Percentiles rank a stretch among this genome's conserved stretches.
Conservation (phyloP, 1,140 invertebrate species). For the Meloidogyne exigua region DNA sequence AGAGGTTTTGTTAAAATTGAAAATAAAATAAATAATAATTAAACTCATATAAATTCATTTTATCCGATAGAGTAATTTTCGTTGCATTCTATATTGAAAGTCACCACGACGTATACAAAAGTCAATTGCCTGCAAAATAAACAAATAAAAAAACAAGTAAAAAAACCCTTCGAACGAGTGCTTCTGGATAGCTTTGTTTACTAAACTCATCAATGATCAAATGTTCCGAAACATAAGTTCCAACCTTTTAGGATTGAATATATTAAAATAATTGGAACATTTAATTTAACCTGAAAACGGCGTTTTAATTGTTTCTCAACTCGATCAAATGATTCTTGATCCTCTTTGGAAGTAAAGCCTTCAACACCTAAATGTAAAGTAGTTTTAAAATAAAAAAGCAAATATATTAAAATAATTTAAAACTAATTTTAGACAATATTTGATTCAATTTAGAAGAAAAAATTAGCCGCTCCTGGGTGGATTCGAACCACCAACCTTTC, state of each 20-base stretch:
- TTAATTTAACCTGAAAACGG: constrained; percentile 70
- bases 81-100: constrained; percentile 87
- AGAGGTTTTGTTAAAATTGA: background rate
- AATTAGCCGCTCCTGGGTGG: constrained; percentile 56
- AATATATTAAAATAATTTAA: no score
- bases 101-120: constrained; percentile 76
- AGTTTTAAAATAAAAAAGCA: no score
- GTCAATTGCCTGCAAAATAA: constrained; percentile 48
- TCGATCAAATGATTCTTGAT: constrained; percentile 80
- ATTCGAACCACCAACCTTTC: constrained; percentile 64
- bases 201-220: constrained; percentile 90
- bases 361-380: constrained; percentile 75
- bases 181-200: constrained; percentile 65
- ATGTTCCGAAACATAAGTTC: constrained; percentile 86
- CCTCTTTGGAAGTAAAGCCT: constrained; percentile 91
- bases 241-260: background rate
- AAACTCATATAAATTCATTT: constrained; percentile 66
- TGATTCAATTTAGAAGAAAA: background rate
- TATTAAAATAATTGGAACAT: background rate
- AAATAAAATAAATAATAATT: background rate
- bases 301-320: constrained; percentile 93
- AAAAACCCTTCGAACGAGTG: constrained; percentile 58
- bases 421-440: no score
- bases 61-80: constrained; percentile 91
- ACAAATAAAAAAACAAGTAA: background rate